A percentile compares a stretch with the other conserved stretches of the same genome.
Evolutionary conservation across 2,113 vertebrate species (phyloP).

Genomic region (Brachypteracias leptosomus): DNA sequence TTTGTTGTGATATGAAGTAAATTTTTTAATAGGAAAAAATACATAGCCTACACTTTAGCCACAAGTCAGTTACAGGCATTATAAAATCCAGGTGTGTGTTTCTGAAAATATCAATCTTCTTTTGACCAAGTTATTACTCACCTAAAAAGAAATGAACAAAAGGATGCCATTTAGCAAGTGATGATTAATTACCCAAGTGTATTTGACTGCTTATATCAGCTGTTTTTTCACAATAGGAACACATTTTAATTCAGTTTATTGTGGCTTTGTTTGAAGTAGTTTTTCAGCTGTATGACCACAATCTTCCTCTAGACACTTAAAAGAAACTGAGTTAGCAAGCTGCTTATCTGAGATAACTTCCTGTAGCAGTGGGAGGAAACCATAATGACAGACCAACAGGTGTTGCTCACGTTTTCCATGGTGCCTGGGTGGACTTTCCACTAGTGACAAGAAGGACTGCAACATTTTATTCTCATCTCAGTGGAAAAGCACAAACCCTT

Average conservation of each 20-base stretch:
- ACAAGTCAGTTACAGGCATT: neutral
- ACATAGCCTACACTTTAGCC: neutral
- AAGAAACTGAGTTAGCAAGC: constrained; percentile 10
- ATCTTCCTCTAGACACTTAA: neutral
- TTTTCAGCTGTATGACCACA: neutral
- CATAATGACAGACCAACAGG: neutral
- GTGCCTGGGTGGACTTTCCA: neutral
- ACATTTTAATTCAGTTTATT: neutral
- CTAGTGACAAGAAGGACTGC: neutral
- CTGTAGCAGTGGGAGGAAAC: neutral
- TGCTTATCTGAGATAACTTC: constrained; percentile 44
- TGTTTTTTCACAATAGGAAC: neutral
- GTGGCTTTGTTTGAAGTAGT: neutral
- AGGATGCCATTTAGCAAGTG: neutral
- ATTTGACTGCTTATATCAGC: neutral
- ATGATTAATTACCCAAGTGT: constrained; percentile 9
- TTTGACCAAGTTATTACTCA: neutral
- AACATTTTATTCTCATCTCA: neutral
- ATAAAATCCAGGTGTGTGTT: neutral
- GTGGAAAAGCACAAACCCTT: neutral
- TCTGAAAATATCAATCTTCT: neutral
- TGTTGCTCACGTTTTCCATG: neutral
- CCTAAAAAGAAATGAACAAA: neutral
- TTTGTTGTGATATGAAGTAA: neutral
- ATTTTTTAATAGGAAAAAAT: neutral